Conservation (phyloP, 23 tunicate species). For the Ciona savignyi region DNA sequence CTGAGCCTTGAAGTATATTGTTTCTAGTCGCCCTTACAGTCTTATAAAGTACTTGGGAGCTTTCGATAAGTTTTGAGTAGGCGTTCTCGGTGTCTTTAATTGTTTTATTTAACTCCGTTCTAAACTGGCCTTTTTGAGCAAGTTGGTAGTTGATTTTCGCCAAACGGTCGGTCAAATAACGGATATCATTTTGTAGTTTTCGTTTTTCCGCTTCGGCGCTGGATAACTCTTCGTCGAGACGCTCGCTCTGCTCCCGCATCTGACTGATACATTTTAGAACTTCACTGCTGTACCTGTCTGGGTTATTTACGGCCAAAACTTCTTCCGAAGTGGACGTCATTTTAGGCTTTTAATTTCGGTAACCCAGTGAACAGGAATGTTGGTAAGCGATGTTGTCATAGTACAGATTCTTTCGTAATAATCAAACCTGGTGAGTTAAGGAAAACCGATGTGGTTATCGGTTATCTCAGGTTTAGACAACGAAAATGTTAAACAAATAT, state of each 20-base stretch:
- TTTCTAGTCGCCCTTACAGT: conserved; percentile 25
- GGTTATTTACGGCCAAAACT: not conserved
- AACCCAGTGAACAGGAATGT: too few species aligned
- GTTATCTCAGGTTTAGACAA: too few species aligned
- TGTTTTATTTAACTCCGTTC: conserved; percentile 33
- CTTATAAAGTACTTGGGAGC: conserved; percentile 54
- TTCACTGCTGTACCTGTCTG: conserved; percentile 33
- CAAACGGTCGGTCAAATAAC: conserved; percentile 30
- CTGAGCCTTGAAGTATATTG: not conserved
- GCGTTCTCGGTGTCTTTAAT: conserved; percentile 60
- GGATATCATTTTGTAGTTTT: conserved; percentile 35
- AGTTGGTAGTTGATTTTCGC: conserved; percentile 51
- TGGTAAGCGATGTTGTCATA: too few species aligned
- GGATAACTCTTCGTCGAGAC: conserved; percentile 25
- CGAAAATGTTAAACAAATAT: too few species aligned
- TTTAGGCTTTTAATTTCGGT: not conserved
- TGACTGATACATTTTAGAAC: conserved; percentile 57
- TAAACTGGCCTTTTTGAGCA: conserved; percentile 43
- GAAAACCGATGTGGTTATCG: too few species aligned
- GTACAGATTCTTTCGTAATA: too few species aligned
- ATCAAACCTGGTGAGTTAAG: too few species aligned
- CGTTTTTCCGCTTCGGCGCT: conserved; percentile 23
- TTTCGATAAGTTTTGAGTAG: conserved; percentile 67
- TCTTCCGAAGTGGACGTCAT: conserved; percentile 1
- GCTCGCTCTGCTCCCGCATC: conserved; percentile 41